Evolutionary conservation across 2,888 invertebrate genomes (phyloP).

Genomic region (Drosophila algonquin): DNA sequence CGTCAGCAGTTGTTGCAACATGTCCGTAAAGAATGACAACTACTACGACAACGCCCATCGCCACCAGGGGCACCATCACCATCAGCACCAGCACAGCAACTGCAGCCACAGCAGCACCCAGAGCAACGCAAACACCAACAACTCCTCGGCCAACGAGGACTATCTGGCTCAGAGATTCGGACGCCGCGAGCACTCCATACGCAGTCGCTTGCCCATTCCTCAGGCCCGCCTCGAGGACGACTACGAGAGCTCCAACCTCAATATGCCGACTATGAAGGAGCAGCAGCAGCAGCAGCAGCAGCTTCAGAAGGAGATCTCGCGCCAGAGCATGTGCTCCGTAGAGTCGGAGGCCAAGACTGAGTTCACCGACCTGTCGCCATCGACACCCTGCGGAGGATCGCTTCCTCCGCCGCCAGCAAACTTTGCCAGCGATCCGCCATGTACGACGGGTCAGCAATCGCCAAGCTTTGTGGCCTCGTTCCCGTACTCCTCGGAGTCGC

Average conservation of each 20-base stretch:
- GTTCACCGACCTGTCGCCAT: constrained; percentile 84
- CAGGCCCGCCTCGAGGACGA: constrained; percentile 83
- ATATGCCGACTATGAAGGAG: constrained; percentile 59
- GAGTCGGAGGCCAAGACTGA: constrained; percentile 84
- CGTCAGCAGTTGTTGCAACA: constrained; percentile 92
- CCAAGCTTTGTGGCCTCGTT: constrained; percentile 83
- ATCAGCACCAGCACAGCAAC: constrained; percentile 70
- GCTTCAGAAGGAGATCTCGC: constrained; percentile 81
- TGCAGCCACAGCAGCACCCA: constrained; percentile 71
- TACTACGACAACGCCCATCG: constrained; percentile 82
- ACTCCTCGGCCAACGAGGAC: constrained; percentile 84
- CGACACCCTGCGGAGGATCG: constrained; percentile 81
- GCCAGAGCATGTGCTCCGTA: constrained; percentile 83
- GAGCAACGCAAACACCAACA: constrained; percentile 55
- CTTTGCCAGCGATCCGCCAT: constrained; percentile 67
- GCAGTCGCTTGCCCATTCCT: constrained; percentile 86
- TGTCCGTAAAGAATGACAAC: constrained; percentile 86
- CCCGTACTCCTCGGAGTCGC: constrained; percentile 84
- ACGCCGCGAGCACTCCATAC: constrained; percentile 86
- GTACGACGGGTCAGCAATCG: constrained; percentile 38
- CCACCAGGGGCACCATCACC: constrained; percentile 50
- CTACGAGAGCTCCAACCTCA: constrained; percentile 79
- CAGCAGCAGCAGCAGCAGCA: constrained; percentile 71
- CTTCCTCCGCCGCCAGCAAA: constrained; percentile 68
- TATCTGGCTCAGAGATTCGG: constrained; percentile 86